These are phyloP conservation scores for Cetonia aurata DNA, from an alignment of 2,888 invertebrate species.

Conservation along the genomic window DNA sequence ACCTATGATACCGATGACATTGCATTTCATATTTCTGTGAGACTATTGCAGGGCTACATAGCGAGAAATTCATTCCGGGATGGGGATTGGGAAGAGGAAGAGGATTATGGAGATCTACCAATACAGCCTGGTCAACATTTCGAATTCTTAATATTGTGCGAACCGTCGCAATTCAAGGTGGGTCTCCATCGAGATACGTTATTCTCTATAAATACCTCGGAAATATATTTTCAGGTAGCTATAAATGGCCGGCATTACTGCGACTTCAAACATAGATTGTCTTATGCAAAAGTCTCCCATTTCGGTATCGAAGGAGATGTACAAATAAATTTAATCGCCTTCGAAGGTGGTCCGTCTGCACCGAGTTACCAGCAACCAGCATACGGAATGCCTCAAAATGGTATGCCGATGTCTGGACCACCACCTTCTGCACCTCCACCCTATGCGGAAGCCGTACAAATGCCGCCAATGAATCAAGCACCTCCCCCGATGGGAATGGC, in stretches of 20 bases:
- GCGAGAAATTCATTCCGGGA: slow-evolving; percentile 71
- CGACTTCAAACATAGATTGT: slow-evolving; percentile 81
- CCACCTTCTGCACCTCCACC: slow-evolving; percentile 44
- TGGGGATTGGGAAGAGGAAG: slow-evolving; percentile 73
- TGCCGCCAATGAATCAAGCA: slow-evolving; percentile 32
- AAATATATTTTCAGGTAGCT: slow-evolving; percentile 71
- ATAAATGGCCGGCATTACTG: slow-evolving; percentile 85
- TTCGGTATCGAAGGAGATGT: slow-evolving; percentile 83
- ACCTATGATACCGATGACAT: slow-evolving; percentile 81
- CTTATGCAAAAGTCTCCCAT: slow-evolving; percentile 75
- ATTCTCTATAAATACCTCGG: not conserved
- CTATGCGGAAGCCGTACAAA: slow-evolving; percentile 37
- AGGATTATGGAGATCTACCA: slow-evolving; percentile 71
- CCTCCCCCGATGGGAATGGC: slow-evolving; percentile 41
- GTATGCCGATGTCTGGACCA: slow-evolving; percentile 30
- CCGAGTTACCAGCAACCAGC: slow-evolving; percentile 36
- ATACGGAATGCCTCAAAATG: slow-evolving; percentile 32
- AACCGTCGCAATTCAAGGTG: slow-evolving; percentile 63
- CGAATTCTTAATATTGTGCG: slow-evolving; percentile 78
- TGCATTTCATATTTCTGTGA: slow-evolving; percentile 78
- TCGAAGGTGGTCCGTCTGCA: slow-evolving; percentile 68
- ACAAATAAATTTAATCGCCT: slow-evolving; percentile 74
- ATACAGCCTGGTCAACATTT: slow-evolving; percentile 76
- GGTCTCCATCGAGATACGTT: not conserved
- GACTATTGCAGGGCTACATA: slow-evolving; percentile 70